Evolutionary conservation across 2,888 invertebrate species (phyloP), one percentile per base, ranked within the genome.

Genomic region (Biston stratarius): DNA sequence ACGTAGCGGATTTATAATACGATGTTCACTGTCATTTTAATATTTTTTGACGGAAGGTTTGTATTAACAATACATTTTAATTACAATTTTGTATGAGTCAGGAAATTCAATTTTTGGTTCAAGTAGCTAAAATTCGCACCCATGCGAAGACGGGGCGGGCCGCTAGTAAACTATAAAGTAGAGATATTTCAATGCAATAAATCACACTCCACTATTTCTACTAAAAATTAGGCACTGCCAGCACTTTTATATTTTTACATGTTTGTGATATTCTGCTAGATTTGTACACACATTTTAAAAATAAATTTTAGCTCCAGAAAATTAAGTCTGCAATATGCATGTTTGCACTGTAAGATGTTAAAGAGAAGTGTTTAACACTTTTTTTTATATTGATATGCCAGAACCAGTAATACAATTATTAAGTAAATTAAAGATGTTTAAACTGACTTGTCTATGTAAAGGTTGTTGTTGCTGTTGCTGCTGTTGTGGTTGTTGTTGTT

Each of bases 381-480:
- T 6, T 33, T 33, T 36, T 14, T 14, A 14, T 9, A 53, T 33
- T 38, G 33, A 53, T 38, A 14, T 52, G 10, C 38, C 38, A 15
- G 38, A n/a, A 34, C 14, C 36, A 12, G 9, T n/a, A 38, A 36
- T 24, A 24, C n/a, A 8, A 42, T 8, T 42, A 33, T 42, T 51
- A 56, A n/a, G 36, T 33, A 59, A 53, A 48, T 49, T 24, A 55
- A 48, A 61, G 42, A 36, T 49, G 7, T 49, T 57, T 36, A 3
- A 14, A 73, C 73, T 73, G 61, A 75, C 75, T 67, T 92, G 92
- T 80, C 92, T 85, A 71, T 91, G 91, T 68, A 91, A 78, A 44
- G 88, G 82, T 64, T 84, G 85, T 65, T 84, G 84, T 42, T 79
- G 52, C 14, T 85, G 85, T 45, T n/a, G 24, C 24, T 24, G 24